Evolutionary conservation across 2,888 invertebrate species (phyloP).

Genomic region (Prosopocoilus inquinatus): DNA sequence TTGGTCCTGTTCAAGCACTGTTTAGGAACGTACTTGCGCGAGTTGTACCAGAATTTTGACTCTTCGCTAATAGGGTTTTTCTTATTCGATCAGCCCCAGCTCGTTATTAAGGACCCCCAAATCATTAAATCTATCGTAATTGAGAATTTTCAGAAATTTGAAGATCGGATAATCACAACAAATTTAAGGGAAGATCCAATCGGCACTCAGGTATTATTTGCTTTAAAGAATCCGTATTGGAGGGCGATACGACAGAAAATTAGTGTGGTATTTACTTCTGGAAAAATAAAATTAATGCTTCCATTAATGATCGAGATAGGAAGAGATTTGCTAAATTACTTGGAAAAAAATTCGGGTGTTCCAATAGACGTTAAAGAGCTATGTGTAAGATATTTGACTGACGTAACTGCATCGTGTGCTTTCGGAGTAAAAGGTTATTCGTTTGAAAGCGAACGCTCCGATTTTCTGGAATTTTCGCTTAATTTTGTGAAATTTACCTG

Average conservation of each 20-base stretch:
- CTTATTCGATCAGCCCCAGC: conserved; percentile 51
- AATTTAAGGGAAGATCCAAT: conserved; percentile 48
- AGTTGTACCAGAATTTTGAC: conserved; percentile 36
- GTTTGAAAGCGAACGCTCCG: conserved; percentile 38
- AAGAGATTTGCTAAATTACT: conserved; percentile 8
- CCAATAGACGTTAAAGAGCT: conserved; percentile 30
- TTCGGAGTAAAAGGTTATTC: conserved; percentile 48
- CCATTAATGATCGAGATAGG: conserved; percentile 49
- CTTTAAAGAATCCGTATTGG: conserved; percentile 55
- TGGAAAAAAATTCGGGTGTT: neutral
- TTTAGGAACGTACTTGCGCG: conserved; percentile 38
- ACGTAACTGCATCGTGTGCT: conserved; percentile 47
- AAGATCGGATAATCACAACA: conserved; percentile 49
- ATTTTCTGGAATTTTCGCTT: conserved; percentile 40
- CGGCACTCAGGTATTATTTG: conserved; percentile 47
- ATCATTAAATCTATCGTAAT: conserved; percentile 52
- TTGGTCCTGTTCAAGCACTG: conserved; percentile 31
- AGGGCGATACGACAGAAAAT: conserved; percentile 54
- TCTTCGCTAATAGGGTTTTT: conserved; percentile 53
- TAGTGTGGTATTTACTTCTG: conserved; percentile 56
- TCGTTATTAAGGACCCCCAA: conserved; percentile 51
- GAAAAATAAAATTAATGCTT: conserved; percentile 57
- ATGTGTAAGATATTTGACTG: conserved; percentile 44
- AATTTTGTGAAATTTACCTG: conserved; percentile 36
- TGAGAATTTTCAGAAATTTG: conserved; percentile 53